Evolutionary conservation across 2,797 vertebrate species (phyloP).

Genomic region (Lerista edwardsae): DNA sequence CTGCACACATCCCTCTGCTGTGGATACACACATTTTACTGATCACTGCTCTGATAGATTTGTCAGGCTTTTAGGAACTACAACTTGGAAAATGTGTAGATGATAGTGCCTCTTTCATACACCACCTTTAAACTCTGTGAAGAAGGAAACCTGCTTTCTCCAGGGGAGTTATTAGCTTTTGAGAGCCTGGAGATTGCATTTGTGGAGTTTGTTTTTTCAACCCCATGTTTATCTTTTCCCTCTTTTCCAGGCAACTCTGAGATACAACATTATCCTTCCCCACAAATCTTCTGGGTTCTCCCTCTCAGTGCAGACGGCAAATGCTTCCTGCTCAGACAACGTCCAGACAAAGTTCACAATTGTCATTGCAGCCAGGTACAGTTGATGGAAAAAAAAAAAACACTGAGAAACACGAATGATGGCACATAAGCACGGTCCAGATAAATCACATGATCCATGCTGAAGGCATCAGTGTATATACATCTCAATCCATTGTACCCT

Average conservation of each 20-base stretch:
- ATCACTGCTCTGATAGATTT: too few species aligned
- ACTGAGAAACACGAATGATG: background rate
- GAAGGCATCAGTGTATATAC: background rate
- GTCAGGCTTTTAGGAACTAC: too few species aligned
- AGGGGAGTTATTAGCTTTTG: background rate
- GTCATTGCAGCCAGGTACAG: conserved; percentile 66
- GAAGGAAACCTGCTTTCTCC: background rate
- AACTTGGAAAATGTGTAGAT: background rate
- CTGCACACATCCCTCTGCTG: too few species aligned
- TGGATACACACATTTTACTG: too few species aligned
- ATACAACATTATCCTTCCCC: conserved; percentile 66
- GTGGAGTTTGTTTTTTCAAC: background rate
- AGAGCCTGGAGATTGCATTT: background rate
- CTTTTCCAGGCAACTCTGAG: conserved; percentile 64
- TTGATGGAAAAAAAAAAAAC: background rate
- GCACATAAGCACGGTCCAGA: background rate
- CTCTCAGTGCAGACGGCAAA: conserved; percentile 64
- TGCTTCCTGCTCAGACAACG: conserved; percentile 57
- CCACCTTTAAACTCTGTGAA: too few species aligned
- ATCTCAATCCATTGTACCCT: too few species aligned
- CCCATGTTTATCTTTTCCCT: background rate
- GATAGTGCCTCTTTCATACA: background rate
- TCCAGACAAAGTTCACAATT: conserved; percentile 63
- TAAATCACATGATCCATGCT: background rate
- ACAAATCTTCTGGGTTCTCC: conserved; percentile 69